These are phyloP conservation scores for Enteromius fasciolatus DNA, from an alignment of 2,797 vertebrate genomes.

Conservation along the genomic window DNA sequence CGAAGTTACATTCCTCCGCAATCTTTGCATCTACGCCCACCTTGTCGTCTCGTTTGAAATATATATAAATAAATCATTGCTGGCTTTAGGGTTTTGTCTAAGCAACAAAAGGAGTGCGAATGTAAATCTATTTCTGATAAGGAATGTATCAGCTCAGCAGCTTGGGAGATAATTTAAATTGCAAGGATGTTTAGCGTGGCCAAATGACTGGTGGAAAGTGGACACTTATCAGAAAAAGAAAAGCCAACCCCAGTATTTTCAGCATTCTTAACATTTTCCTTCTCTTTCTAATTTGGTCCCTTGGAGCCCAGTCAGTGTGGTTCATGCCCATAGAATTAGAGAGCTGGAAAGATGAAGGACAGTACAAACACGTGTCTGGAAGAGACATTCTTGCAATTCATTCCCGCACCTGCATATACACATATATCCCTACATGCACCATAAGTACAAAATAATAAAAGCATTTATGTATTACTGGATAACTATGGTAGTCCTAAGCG, in stretches of 20 bases:
- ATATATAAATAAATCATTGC: constrained; percentile 20
- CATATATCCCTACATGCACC: neutral
- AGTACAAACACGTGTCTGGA: constrained; percentile 55
- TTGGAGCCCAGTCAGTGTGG: constrained; percentile 67
- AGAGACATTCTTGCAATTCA: constrained; percentile 47
- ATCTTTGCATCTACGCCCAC: constrained; percentile 37
- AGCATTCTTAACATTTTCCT: constrained; percentile 75
- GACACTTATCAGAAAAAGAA: constrained; percentile 73
- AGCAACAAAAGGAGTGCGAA: constrained; percentile 29
- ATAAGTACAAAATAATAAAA: constrained; percentile 33
- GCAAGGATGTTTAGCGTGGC: constrained; percentile 64
- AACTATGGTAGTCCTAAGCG: constrained; percentile 30
- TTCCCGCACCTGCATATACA: constrained; percentile 41
- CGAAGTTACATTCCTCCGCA: constrained; percentile 37
- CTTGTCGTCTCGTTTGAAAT: constrained; percentile 7
- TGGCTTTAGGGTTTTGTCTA: constrained; percentile 7
- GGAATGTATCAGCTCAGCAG: constrained; percentile 56
- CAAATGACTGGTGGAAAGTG: constrained; percentile 65
- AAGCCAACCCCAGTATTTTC: constrained; percentile 69
- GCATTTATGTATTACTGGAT: constrained; percentile 27
- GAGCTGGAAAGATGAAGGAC: constrained; percentile 64
- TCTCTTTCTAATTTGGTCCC: constrained; percentile 68
- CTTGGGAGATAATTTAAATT: constrained; percentile 58
- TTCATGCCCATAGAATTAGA: constrained; percentile 64
- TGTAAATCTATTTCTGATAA: constrained; percentile 51